Evolutionary conservation across 2,113 vertebrate species (phyloP), one percentile per base, ranked within the genome.

Genomic region (Sturnira hondurensis): DNA sequence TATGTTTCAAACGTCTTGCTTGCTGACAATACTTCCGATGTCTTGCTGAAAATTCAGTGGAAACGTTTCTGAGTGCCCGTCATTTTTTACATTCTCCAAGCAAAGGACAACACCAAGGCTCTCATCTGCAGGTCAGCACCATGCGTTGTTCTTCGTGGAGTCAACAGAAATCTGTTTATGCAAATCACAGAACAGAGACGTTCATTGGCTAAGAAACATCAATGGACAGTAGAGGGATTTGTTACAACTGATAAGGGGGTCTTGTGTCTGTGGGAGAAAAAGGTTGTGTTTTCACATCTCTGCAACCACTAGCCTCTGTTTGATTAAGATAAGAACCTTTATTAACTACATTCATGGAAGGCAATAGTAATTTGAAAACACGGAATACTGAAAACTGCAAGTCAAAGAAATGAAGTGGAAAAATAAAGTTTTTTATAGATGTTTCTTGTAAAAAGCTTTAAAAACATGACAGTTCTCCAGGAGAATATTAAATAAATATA

Each of bases 161-260:
- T 84, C 61, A 91, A 52, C 93, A 96, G 24, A 74, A 93, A 77
- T 85, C 85, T 92, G 96, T 95, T 90, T 81, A 96, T 43, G 65
- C 96, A 94, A 96, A 97, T 92, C 86, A 71, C 67, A 12, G 58
- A 65, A 95, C 19, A 97, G 77, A 96, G 95, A 85, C 85, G 88
- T 85, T 95, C 47, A 61, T 68, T 65, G 54, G 91, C 85, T 95
- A 63, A 56, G 26, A 90, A 84, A 89, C 68, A 47, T 91, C 74
- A 90, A 92, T 96, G 95, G 93, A 86, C 52, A 96, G 93, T 97
- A 77, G 67, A 91, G 45, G 43, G 78, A 81, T 92, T 97, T 97
- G 95, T 96, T 93, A 90, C 45, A 88, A 76, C 70, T 88, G 88
- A 16, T 93, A 95, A 97, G 90, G 58, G 85, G 96, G 93, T 63